phyloP scores from a whole-genome alignment of 2,888 invertebrate genomes.

The Pimpla rufipes region DNA sequence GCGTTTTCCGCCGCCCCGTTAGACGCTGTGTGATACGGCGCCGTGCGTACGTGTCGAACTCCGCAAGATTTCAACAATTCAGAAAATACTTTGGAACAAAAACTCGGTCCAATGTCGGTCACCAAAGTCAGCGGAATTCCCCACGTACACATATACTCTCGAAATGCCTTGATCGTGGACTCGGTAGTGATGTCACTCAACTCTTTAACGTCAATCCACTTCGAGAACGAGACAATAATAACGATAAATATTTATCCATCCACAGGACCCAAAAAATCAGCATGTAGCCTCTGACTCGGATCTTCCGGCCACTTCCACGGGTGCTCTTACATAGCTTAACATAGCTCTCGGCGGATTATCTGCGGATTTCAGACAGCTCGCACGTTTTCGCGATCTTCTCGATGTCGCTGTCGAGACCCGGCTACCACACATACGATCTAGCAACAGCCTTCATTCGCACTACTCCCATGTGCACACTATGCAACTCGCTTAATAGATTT shows the following conservation, averaged over 20 bases:
- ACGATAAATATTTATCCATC: slow-evolving; percentile 39
- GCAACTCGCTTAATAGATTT: slow-evolving; percentile 64
- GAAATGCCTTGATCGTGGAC: slow-evolving; percentile 50
- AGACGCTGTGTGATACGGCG: slow-evolving; percentile 60
- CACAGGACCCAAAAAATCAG: slow-evolving; percentile 69
- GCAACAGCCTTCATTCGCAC: slow-evolving; percentile 52
- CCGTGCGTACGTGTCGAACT: slow-evolving; percentile 40
- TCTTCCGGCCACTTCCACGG: slow-evolving; percentile 70
- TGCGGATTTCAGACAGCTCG: slow-evolving; percentile 56
- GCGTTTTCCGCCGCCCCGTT: slow-evolving; percentile 60
- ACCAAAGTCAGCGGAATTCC: slow-evolving; percentile 48
- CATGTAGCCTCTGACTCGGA: slow-evolving; percentile 67
- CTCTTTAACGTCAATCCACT: slow-evolving; percentile 69
- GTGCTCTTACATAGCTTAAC: too few species aligned
- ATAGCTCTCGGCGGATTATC: slow-evolving; percentile 63
- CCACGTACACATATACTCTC: slow-evolving; percentile 60
- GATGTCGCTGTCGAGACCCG: slow-evolving; percentile 67
- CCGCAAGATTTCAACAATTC: slow-evolving; percentile 41
- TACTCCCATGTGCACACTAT: slow-evolving; percentile 63
- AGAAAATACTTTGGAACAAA: slow-evolving; percentile 44
- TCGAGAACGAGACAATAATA: slow-evolving; percentile 67
- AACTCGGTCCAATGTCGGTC: slow-evolving; percentile 59
- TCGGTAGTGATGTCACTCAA: slow-evolving; percentile 55
- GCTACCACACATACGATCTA: slow-evolving; percentile 64
- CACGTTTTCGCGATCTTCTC: slow-evolving; percentile 67